Base-by-base conservation (phyloP, 2,888 invertebrate species). In the Drosophila melanosoma region DNA sequence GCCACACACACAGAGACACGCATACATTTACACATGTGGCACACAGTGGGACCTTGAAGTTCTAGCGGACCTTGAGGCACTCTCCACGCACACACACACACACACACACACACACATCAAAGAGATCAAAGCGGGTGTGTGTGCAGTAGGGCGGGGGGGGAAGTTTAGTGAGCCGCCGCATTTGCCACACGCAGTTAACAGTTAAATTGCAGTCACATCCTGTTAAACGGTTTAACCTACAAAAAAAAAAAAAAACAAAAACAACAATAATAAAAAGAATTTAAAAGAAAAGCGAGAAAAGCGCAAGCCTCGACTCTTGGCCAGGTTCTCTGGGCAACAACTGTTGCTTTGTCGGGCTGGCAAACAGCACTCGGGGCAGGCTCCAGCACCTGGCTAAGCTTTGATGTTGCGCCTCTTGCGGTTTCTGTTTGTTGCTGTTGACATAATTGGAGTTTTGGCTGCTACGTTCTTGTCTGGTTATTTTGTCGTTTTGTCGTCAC, bases 361-460 rank as follows among this genome's bases (percentile, higher is more conserved):
- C 74, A 68, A 45, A 40, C 59, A 53, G 67, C 72, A 63, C 75
- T 76, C 35, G 77, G 56, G 36, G 66, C 60, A 64, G 72, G 72
- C 77, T 71, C 56, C 52, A 26, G 76, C 72, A 66, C 71, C 79
- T 73, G 72, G 58, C 70, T 56, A 56, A 72, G 80, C 80, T 81
- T 86, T 86, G 85, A 86, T 86, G 88, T 86, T 86, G 78, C 73
- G 83, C 72, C 80, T 75, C 77, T 74, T 79, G 85, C 72, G 69
- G 81, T 88, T 78, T 73, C 52, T 32, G 33, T 53, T 53, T 42
- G 57, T 53, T 42, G 57, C 74, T 75, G 87, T 84, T 87, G 85
- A 89, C 89, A 89, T 87, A 87, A 87, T 89, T 87, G 87, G 89
- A 87, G 76, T 89, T 86, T 89, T 74, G 87, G 79, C 78, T 74